Conservation (phyloP, 2,888 invertebrate species). For the Mythimna ferrago region DNA sequence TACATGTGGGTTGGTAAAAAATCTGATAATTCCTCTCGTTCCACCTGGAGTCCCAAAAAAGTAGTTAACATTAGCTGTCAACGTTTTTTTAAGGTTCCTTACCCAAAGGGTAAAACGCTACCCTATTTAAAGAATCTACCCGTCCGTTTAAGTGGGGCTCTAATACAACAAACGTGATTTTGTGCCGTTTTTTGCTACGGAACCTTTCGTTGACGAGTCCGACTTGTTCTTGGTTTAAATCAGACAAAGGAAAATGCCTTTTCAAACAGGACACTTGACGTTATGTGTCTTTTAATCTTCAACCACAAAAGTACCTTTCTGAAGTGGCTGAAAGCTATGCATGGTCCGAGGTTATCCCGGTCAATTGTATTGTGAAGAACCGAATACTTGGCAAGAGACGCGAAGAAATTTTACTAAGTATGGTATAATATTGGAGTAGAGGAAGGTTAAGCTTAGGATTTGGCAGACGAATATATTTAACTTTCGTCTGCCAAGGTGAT, state of each 20-base stretch:
- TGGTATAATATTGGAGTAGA: conserved; percentile 5
- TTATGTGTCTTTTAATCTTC: conserved; percentile 25
- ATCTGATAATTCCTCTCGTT: too few species aligned
- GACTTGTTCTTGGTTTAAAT: too few species aligned
- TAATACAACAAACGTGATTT: too few species aligned
- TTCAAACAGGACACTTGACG: background rate
- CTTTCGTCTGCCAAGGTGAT: background rate
- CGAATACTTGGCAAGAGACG: conserved; percentile 45
- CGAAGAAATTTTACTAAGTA: conserved; percentile 35
- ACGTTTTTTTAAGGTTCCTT: too few species aligned
- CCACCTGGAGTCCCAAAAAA: too few species aligned
- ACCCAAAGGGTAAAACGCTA: too few species aligned
- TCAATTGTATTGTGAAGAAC: conserved; percentile 44
- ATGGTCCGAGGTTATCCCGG: conserved; percentile 22
- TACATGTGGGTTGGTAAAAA: too few species aligned
- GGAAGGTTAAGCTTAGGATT: conserved; percentile 28
- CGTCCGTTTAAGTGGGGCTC: too few species aligned
- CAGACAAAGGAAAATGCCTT: background rate
- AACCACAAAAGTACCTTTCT: conserved; percentile 36
- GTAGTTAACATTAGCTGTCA: too few species aligned
- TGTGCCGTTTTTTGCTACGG: too few species aligned
- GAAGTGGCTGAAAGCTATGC: conserved; percentile 43
- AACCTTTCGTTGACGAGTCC: too few species aligned
- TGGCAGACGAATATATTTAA: conserved; percentile 39
- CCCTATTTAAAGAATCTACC: too few species aligned